Evolutionary conservation across 2,797 vertebrate genomes (phyloP).

Genomic region (Bradypus variegatus): DNA sequence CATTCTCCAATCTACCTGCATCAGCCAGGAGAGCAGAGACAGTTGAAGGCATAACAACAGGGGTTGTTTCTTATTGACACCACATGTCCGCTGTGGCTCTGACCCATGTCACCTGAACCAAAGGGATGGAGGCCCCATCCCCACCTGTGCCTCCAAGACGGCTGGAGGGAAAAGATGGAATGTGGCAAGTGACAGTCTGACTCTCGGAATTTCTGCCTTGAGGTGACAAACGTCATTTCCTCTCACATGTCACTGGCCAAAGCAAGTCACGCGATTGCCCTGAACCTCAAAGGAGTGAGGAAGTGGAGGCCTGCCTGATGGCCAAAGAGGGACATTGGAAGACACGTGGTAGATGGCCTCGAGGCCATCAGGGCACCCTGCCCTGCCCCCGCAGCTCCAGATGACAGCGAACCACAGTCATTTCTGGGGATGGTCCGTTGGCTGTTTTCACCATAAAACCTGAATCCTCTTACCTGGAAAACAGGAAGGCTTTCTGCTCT

Average conservation of each 20-base stretch:
- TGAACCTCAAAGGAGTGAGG: not conserved
- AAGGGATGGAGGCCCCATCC: accelerated
- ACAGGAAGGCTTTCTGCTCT: not conserved
- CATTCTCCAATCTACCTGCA: not conserved
- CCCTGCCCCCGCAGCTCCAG: accelerated
- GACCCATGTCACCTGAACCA: accelerated
- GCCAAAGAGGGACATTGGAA: not conserved
- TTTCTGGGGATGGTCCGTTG: too few relatives aligned
- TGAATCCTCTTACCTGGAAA: not conserved
- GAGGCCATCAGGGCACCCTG: accelerated
- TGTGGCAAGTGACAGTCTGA: accelerated
- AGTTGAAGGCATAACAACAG: not conserved
- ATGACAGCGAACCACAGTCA: accelerated
- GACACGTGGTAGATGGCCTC: not conserved
- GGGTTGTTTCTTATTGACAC: not conserved
- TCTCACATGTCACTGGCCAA: not conserved
- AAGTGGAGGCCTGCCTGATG: not conserved
- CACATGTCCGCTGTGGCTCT: not conserved
- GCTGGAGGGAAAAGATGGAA: too few relatives aligned
- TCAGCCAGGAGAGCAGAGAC: not conserved
- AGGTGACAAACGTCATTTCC: not conserved
- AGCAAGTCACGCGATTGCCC: not conserved
- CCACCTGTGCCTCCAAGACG: not conserved
- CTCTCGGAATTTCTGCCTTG: not conserved
- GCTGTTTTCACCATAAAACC: not conserved